A percentile compares a stretch with the other conserved stretches of the same genome.
These are phyloP conservation scores for Megaleporinus macrocephalus DNA, from an alignment of 2,113 vertebrate species.

Conservation along the genomic window DNA sequence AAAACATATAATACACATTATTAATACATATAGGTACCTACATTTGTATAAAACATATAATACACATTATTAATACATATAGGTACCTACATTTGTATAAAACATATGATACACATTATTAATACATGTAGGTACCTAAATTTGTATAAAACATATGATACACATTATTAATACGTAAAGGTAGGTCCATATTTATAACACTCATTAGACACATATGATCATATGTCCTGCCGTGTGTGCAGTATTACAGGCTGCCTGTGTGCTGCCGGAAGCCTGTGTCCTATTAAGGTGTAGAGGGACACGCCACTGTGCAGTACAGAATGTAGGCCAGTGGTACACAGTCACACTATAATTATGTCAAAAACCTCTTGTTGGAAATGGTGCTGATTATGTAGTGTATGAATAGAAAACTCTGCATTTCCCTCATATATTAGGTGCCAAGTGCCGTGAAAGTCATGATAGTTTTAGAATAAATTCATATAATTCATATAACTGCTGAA, in stretches of 20 bases:
- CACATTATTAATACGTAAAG: background rate
- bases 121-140: too few species aligned
- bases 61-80: too few species aligned
- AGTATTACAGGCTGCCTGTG: background rate
- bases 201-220: too few species aligned
- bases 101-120: too few species aligned
- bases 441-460: background rate
- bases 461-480: background rate
- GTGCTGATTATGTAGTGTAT: background rate
- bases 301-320: background rate
- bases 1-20: too few species aligned
- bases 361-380: background rate
- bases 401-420: background rate
- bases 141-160: too few species aligned
- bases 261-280: background rate
- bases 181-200: too few species aligned
- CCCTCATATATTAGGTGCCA: background rate
- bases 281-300: slow-evolving; percentile 1
- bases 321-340: slow-evolving; percentile 12
- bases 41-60: too few species aligned
- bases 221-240: background rate
- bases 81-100: too few species aligned
- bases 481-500: background rate
- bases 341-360: background rate
- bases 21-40: too few species aligned